Evolutionary conservation across 2,888 invertebrate species (phyloP), one percentile per base, ranked within the genome.

Genomic region (Cryptocheilus praepositus): DNA sequence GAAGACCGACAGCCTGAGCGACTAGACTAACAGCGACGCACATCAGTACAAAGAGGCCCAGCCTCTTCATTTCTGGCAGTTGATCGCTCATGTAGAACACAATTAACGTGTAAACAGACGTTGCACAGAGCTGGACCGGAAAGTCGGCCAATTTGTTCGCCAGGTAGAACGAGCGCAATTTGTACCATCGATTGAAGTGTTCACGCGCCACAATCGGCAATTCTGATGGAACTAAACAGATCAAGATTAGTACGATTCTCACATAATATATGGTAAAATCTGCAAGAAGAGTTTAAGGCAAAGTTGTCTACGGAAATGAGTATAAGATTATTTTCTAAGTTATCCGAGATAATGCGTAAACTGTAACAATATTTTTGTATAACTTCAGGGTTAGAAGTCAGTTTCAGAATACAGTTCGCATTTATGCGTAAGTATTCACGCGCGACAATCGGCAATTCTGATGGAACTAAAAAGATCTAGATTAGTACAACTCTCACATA

Each of bases 131-230:
- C 90, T 96, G 96, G 72, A 94, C 93, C 0, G 96, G 97, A 77
- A 97, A 90, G 83, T 96, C 95, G 0, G 95, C 93, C 58, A 95
- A 88, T 4, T 95, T 92, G 55, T 94, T 93, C 11, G 96, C 94
- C 19, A 94, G 88, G 85, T 95, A 97, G 89, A 95, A 96, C 0
- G 96, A 94, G 57, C 94, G 93, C 1, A 96, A 89, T 19, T 95
- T 95, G 89, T 97, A 97, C 97, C 96, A 97, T 66, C 95, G 92
- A 89, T 97, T 97, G 81, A 96, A 94, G 85, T 96, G 95, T 85
- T 97, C 97, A 57, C 95, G 90, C 2, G 93, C 92, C 61, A 96
- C 92, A 64, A 96, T 93, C 16, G 94, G 93, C 88, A 96, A 91
- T 89, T 96, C 95, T 83, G 93, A 89, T 43, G 96, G 96, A 92